A percentile compares a stretch with the other conserved stretches of the same genome.
These are phyloP conservation scores for Mythimna ferrago DNA, from an alignment of 2,888 invertebrate species.

Conservation along the genomic window DNA sequence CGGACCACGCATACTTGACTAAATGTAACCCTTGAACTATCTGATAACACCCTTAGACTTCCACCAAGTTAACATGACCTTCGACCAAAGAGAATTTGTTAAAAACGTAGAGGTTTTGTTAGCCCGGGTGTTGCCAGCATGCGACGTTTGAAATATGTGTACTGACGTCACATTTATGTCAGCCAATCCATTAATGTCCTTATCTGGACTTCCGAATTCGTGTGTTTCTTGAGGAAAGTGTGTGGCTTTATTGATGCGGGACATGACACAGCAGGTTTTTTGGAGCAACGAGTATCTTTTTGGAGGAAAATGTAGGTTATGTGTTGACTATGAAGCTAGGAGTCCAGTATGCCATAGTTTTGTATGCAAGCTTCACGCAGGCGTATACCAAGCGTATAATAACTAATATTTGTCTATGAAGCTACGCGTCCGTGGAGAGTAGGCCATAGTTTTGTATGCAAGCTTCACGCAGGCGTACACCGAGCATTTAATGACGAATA, in stretches of 20 bases:
- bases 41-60: constrained; percentile 82
- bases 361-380: too few relatives aligned
- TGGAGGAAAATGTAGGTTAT: constrained; percentile 9
- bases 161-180: constrained; percentile 90
- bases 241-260: constrained; percentile 81
- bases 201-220: constrained; percentile 89
- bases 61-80: constrained; percentile 73
- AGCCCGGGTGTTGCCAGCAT: constrained; percentile 76
- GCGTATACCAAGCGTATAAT: too few relatives aligned
- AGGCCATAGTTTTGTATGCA: too few relatives aligned
- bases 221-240: constrained; percentile 81
- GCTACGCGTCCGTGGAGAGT: too few relatives aligned
- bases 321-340: not conserved
- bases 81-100: not conserved
- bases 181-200: constrained; percentile 90
- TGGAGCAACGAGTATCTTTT: constrained; percentile 39
- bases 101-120: constrained; percentile 62
- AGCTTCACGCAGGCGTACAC: too few relatives aligned
- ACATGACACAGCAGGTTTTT: constrained; percentile 80
- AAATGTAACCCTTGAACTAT: constrained; percentile 88
- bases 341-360: too few relatives aligned
- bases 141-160: constrained; percentile 89
- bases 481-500: too few relatives aligned
- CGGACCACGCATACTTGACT: constrained; percentile 86
- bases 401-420: too few relatives aligned